These are phyloP conservation scores for Montipora capitata DNA, from an alignment of 92 coral and sea anemone genomes.

Conservation along the genomic window DNA sequence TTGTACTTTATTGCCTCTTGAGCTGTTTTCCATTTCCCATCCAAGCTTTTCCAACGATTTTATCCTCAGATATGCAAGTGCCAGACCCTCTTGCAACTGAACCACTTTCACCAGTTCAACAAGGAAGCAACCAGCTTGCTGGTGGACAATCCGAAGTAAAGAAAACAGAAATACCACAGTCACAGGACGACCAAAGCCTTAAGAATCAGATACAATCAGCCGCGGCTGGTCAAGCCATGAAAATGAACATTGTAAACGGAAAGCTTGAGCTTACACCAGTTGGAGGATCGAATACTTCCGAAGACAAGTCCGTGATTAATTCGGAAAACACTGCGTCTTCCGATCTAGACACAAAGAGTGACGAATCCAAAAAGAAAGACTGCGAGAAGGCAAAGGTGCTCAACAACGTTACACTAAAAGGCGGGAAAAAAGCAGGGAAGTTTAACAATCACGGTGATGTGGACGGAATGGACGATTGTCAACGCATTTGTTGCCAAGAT, in stretches of 20 bases:
- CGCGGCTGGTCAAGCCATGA: constrained; percentile 97
- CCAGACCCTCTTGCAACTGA: constrained; percentile 25
- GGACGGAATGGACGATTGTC: constrained; percentile 89
- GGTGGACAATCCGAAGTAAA: constrained; percentile 35
- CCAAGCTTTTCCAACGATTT: neutral
- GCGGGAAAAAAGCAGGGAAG: constrained; percentile 96
- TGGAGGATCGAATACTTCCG: constrained; percentile 48
- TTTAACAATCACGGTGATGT: constrained; percentile 95
- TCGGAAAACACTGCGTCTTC: constrained; percentile 24
- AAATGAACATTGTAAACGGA: constrained; percentile 91
- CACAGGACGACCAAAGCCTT: constrained; percentile 31
- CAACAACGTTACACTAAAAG: constrained; percentile 93
- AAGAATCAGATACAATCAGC: constrained; percentile 86
- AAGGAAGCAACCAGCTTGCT: constrained; percentile 10
- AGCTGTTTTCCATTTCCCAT: neutral
- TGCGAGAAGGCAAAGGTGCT: constrained; percentile 84
- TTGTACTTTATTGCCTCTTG: too few species aligned
- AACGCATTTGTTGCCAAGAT: constrained; percentile 86
- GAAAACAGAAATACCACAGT: constrained; percentile 52
- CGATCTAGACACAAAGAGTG: constrained; percentile 41
- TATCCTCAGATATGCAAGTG: constrained; percentile 22
- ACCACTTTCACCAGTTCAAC: constrained; percentile 20
- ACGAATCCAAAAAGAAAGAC: constrained; percentile 52
- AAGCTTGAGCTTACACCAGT: constrained; percentile 89
- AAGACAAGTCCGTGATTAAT: constrained; percentile 3